These are phyloP conservation scores for Endotricha flammealis DNA, from an alignment of 2,888 invertebrate species.

Conservation along the genomic window DNA sequence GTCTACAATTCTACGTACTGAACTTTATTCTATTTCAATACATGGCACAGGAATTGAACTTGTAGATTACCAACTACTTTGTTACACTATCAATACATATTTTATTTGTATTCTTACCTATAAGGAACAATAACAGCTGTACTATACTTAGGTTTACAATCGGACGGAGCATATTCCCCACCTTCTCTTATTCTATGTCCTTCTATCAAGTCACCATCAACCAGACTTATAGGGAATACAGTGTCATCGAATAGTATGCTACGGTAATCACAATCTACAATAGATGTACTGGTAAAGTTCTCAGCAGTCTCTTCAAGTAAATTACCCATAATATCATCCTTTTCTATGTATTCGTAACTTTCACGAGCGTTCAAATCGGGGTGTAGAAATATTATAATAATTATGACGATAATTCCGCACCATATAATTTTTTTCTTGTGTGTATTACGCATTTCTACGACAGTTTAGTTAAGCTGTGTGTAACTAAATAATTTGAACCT, in stretches of 20 bases:
- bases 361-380: slow-evolving; percentile 44
- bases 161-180: slow-evolving; percentile 57
- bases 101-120: too few relatives aligned
- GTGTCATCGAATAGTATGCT: slow-evolving; percentile 53
- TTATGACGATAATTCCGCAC: slow-evolving; percentile 32
- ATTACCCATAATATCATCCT: slow-evolving; percentile 54
- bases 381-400: slow-evolving; percentile 48
- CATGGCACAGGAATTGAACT: too few relatives aligned
- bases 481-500: neutral
- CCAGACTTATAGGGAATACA: slow-evolving; percentile 41
- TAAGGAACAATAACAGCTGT: slow-evolving; percentile 92
- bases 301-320: slow-evolving; percentile 53
- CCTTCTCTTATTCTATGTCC: slow-evolving; percentile 58
- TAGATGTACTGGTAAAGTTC: slow-evolving; percentile 64
- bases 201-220: slow-evolving; percentile 54
- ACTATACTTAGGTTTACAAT: slow-evolving; percentile 77
- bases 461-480: slow-evolving; percentile 2
- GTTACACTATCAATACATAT: too few relatives aligned
- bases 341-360: slow-evolving; percentile 65
- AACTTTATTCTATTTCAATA: too few relatives aligned
- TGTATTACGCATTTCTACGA: slow-evolving; percentile 43
- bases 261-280: slow-evolving; percentile 55
- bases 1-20: too few relatives aligned
- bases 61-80: too few relatives aligned
- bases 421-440: slow-evolving; percentile 51